phyloP scores from a whole-genome alignment of 2,113 vertebrate genomes.

The Actenoides hombroni region DNA sequence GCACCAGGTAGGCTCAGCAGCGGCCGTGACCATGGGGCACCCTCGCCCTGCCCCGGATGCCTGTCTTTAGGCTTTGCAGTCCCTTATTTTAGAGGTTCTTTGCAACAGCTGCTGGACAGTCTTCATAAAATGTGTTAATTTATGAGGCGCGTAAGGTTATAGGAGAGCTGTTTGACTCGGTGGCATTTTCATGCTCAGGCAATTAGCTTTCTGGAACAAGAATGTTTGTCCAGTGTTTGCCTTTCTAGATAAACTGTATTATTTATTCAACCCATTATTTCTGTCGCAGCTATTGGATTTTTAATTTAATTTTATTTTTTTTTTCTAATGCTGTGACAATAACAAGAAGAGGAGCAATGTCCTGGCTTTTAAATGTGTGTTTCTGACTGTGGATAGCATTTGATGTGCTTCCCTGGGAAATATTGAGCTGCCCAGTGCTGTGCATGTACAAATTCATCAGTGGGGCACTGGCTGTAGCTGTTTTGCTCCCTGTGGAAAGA shows the following conservation, averaged over 20 bases:
- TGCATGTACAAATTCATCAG: neutral
- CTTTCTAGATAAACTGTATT: conserved; percentile 17
- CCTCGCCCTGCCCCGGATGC: neutral
- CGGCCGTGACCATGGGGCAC: neutral
- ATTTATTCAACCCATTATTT: conserved; percentile 35
- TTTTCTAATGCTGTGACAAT: neutral
- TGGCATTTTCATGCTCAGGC: conserved; percentile 14
- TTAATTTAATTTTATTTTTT: neutral
- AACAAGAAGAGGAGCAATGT: neutral
- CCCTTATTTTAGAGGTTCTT: neutral
- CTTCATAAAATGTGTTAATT: conserved; percentile 53
- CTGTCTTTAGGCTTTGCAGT: neutral
- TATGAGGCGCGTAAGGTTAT: conserved; percentile 41
- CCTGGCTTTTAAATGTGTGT: neutral
- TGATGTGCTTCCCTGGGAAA: neutral
- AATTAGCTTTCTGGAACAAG: conserved; percentile 33
- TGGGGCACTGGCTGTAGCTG: neutral
- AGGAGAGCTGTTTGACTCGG: conserved; percentile 26
- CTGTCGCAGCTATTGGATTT: neutral
- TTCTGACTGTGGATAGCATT: neutral
- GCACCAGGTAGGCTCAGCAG: neutral
- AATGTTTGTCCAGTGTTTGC: conserved; percentile 30
- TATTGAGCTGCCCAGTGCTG: neutral
- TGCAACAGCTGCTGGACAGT: neutral
- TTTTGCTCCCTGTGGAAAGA: neutral